A percentile compares a stretch with the other conserved stretches of the same genome.
Evolutionary conservation across 2,888 invertebrate genomes (phyloP).

Genomic region (Serripes groenlandicus): DNA sequence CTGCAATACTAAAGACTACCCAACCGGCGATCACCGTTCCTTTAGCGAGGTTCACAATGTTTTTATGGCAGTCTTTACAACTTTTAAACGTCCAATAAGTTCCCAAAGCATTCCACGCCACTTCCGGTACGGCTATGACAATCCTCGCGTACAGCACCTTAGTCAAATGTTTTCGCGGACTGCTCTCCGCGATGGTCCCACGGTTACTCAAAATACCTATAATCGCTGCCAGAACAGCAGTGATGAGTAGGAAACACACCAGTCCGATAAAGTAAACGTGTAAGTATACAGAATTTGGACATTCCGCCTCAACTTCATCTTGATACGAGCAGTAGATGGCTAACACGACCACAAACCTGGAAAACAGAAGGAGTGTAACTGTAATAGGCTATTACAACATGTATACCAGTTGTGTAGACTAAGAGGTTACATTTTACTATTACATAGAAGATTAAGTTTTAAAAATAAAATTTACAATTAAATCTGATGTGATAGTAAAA

Average conservation of each 20-base stretch:
- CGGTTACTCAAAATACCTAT: slow-evolving; percentile 58
- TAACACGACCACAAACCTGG: slow-evolving; percentile 90
- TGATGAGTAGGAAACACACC: slow-evolving; percentile 52
- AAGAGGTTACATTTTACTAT: no score
- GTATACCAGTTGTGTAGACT: no score
- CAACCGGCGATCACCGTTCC: slow-evolving; percentile 93
- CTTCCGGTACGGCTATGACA: slow-evolving; percentile 58
- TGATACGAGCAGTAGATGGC: slow-evolving; percentile 89
- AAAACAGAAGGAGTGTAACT: no score
- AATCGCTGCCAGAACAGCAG: slow-evolving; percentile 37
- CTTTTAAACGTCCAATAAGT: slow-evolving; percentile 53
- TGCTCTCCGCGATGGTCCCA: slow-evolving; percentile 59
- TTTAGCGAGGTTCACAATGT: slow-evolving; percentile 84
- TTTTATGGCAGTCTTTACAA: slow-evolving; percentile 70
- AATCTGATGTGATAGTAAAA: no score
- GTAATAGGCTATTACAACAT: no score
- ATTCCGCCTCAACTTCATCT: slow-evolving; percentile 87
- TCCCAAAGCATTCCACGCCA: slow-evolving; percentile 59
- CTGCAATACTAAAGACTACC: slow-evolving; percentile 90
- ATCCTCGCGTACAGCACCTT: slow-evolving; percentile 52
- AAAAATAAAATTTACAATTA: not conserved
- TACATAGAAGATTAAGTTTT: no score
- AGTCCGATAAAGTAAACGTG: slow-evolving; percentile 61
- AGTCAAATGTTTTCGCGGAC: slow-evolving; percentile 40
- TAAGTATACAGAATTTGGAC: slow-evolving; percentile 37